Conservation (phyloP, 2,797 vertebrate species). For the Malacoraja senta region DNA sequence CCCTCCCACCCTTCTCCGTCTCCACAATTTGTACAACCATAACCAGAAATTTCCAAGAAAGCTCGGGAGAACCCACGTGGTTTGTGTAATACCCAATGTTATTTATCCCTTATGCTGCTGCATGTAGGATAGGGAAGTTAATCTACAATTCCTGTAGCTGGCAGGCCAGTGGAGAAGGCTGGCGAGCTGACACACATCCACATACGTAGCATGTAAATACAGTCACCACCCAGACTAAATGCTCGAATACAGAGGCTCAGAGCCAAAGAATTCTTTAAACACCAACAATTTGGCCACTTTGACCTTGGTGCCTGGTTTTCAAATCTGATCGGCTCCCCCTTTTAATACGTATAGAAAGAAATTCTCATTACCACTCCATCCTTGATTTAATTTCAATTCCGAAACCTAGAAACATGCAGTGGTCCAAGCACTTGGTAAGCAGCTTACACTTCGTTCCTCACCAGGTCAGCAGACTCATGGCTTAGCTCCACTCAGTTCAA, state of each 20-base stretch:
- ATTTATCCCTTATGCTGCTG: background rate
- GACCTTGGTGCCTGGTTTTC: background rate
- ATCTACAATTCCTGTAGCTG: background rate
- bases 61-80: background rate
- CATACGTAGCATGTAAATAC: background rate
- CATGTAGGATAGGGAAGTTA: background rate
- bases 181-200: background rate
- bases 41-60: background rate
- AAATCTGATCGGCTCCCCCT: background rate
- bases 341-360: background rate
- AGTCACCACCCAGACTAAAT: background rate
- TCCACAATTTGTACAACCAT: background rate
- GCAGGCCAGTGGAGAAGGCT: background rate
- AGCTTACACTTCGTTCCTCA: background rate
- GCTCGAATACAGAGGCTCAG: background rate
- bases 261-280: background rate
- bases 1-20: no score
- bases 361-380: background rate
- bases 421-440: background rate
- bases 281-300: background rate
- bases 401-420: background rate
- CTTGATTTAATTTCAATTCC: constrained; percentile 2
- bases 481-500: background rate
- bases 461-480: background rate
- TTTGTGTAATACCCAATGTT: background rate